Base-by-base conservation (phyloP, 2,797 vertebrate species). In the Trichosurus vulpecula region DNA sequence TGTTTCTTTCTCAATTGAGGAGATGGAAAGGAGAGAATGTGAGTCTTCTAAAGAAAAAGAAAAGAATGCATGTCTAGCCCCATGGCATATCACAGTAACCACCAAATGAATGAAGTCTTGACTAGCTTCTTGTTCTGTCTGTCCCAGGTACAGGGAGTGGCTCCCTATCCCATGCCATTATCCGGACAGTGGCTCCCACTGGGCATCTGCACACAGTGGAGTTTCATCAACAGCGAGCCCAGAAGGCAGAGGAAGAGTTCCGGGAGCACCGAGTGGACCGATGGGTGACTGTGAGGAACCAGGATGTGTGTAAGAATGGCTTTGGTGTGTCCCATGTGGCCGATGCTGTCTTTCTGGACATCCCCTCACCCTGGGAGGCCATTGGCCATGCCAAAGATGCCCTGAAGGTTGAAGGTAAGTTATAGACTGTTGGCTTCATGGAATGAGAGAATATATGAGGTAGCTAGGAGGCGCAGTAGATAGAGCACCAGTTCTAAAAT, bases 321-420 rank as follows among this genome's bases (percentile, higher is more conserved):
- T 99, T 99, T 10, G 99, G 99, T 0, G 99, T 99, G 95, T 98
- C 96, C 0, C 98, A 98, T 0, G 96, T 99, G 92, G 99, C 99
- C 0, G 99, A 99, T 1, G 99, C 99, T 0, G 99, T 99, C 90
- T 99, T 99, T 98, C 98, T 99, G 97, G 99, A 99, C 98, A 99
- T 99, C 97, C 99, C 99, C 0, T 99, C 99, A 0, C 99, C 99
- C 0, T 99, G 99, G 99, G 99, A 99, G 98, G 99, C 99, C 0
- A 99, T 99, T 97, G 97, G 97, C 29, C 99, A 99, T 8, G 99
- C 99, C 96, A 99, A 99, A 98, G 97, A 98, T 0, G 99, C 99
- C 0, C 97, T 99, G 97, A 99, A 99, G 98, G 98, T 92, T 53
- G 99, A 99, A 98, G 99, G 99, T 99, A 97, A 95, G 95, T 54